phyloP scores from a whole-genome alignment of 2,888 invertebrate species.

The Pelosia muscerda region DNA sequence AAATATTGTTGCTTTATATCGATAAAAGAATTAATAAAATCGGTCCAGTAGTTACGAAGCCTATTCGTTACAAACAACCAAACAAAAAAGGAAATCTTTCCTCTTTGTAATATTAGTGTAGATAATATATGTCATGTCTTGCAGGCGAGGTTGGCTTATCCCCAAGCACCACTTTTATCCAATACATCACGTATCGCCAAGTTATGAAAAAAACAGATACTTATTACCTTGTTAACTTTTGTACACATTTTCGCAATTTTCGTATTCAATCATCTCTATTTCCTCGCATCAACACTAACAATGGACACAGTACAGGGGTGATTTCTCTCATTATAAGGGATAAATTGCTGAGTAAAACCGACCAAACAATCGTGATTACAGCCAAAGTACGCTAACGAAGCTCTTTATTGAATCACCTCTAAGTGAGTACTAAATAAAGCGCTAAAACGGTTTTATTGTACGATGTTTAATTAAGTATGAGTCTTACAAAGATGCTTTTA shows the following conservation, averaged over 20 bases:
- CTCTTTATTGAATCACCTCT: slow-evolving; percentile 21
- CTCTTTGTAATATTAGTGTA: too few species aligned
- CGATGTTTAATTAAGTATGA: neutral
- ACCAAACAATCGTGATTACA: slow-evolving; percentile 16
- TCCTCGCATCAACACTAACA: slow-evolving; percentile 14
- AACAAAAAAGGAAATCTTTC: too few species aligned
- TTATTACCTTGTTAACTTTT: slow-evolving; percentile 4
- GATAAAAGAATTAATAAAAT: too few species aligned
- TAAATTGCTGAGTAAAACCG: slow-evolving; percentile 20
- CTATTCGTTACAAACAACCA: too few species aligned
- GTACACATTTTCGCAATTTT: slow-evolving; percentile 17
- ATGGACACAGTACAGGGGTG: slow-evolving; percentile 13
- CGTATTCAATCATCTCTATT: slow-evolving; percentile 19
- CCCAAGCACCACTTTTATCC: too few species aligned
- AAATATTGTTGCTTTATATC: too few species aligned
- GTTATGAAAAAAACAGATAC: neutral
- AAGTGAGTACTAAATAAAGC: slow-evolving; percentile 16
- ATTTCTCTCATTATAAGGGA: slow-evolving; percentile 20
- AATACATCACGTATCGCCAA: neutral
- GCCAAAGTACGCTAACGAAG: slow-evolving; percentile 17
- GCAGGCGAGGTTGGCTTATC: too few species aligned
- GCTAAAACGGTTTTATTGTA: slow-evolving; percentile 12
- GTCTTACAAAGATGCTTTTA: slow-evolving; percentile 10
- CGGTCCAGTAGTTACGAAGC: too few species aligned
- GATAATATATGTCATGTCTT: too few species aligned